A percentile compares a stretch with the other conserved stretches of the same genome.
Conservation (phyloP, 2,113 vertebrate genomes). For the Apistogramma diplotaenia region DNA sequence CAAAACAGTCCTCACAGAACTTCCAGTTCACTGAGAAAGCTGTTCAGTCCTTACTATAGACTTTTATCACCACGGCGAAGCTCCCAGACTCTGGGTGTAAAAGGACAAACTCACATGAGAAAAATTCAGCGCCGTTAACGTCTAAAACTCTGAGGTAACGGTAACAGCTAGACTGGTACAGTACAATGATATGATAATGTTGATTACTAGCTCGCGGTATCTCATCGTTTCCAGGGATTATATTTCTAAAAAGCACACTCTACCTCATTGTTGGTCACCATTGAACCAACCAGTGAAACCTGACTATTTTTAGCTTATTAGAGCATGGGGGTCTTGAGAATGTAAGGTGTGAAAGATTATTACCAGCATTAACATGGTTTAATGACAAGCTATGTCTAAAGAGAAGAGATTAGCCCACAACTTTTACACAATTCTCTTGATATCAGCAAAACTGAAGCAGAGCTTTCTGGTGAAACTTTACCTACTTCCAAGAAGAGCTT, state of each 20-base stretch:
- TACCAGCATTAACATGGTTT: not conserved
- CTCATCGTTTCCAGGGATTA: not conserved
- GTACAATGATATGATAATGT: too few relatives aligned
- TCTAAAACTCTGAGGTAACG: not conserved
- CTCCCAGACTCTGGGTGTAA: not conserved
- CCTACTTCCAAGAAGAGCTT: not conserved
- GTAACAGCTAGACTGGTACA: not conserved
- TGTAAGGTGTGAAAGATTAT: not conserved
- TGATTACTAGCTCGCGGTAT: too few relatives aligned
- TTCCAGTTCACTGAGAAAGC: not conserved
- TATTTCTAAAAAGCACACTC: not conserved
- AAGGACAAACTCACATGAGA: not conserved
- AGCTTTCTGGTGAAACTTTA: not conserved
- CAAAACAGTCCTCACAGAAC: constrained; percentile 3
- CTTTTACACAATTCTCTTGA: not conserved
- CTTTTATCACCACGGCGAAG: constrained; percentile 9
- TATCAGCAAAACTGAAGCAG: not conserved
- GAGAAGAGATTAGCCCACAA: not conserved
- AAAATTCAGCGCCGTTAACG: not conserved
- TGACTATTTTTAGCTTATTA: not conserved
- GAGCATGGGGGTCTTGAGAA: not conserved
- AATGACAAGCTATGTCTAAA: not conserved
- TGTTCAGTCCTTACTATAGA: constrained; percentile 14
- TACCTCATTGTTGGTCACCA: not conserved
- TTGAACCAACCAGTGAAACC: not conserved